phyloP scores from a whole-genome alignment of 2,797 vertebrate species.

The Propithecus deckenii region DNA sequence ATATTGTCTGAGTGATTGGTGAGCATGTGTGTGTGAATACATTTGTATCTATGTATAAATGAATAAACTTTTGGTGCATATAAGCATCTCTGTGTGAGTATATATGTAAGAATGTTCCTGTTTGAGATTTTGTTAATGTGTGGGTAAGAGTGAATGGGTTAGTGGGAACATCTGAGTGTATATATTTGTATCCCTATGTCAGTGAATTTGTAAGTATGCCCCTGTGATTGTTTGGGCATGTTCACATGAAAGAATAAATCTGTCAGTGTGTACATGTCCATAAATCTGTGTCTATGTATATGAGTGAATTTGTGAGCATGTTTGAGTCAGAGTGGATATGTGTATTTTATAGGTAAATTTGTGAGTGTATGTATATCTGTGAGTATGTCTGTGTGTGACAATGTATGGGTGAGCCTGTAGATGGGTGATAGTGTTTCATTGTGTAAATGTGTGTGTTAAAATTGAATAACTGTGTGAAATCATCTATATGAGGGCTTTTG shows the following conservation, averaged over 20 bases:
- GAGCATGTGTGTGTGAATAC: neutral
- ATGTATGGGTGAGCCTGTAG: neutral
- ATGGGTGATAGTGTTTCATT: neutral
- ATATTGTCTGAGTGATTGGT: neutral
- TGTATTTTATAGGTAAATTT: neutral
- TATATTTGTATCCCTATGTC: neutral
- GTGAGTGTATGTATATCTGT: neutral
- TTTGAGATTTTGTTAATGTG: neutral
- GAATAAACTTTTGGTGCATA: neutral
- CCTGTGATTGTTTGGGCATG: neutral
- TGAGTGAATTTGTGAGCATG: neutral
- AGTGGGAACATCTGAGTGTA: neutral
- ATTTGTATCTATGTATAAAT: neutral
- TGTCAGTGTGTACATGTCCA: neutral
- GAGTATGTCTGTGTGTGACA: neutral
- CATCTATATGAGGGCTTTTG: neutral
- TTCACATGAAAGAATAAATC: neutral
- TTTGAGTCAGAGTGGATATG: neutral
- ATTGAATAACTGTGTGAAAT: neutral
- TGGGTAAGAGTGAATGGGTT: neutral
- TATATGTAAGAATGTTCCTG: neutral
- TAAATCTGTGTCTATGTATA: neutral
- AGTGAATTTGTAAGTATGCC: neutral
- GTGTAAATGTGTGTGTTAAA: neutral
- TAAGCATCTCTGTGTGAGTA: neutral